These are phyloP conservation scores for Cetonia aurata DNA, from an alignment of 2,888 invertebrate genomes.

Conservation along the genomic window DNA sequence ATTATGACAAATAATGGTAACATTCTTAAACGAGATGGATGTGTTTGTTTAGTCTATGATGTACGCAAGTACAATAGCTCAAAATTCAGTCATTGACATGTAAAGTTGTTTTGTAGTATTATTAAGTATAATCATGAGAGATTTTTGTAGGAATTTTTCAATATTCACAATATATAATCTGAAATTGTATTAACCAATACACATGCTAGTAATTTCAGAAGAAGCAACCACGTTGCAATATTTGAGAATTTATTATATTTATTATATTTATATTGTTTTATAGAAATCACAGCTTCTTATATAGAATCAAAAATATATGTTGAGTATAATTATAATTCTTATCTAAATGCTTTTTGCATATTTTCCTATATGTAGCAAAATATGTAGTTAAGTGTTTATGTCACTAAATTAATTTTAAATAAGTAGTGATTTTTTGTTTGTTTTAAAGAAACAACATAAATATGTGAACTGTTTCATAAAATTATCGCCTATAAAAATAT, in stretches of 20 bases:
- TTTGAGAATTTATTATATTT: conserved; percentile 12
- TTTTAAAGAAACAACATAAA: no score
- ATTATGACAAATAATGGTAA: conserved; percentile 10
- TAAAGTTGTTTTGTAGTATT: not conserved
- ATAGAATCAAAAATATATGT: conserved; percentile 20
- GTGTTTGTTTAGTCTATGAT: not conserved
- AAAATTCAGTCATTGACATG: conserved; percentile 24
- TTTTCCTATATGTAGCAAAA: conserved; percentile 6
- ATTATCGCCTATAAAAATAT: no score
- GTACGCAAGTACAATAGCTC: not conserved
- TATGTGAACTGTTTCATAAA: no score
- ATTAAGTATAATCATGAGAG: conserved; percentile 17
- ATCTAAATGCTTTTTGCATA: conserved; percentile 4
- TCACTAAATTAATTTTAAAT: no score
- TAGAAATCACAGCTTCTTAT: conserved; percentile 33
- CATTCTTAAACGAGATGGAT: not conserved
- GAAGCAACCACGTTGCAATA: conserved; percentile 21
- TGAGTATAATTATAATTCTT: not conserved
- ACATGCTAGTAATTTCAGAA: not conserved
- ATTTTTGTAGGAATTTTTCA: conserved; percentile 30
- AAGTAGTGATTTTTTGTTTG: no score
- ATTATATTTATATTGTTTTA: conserved; percentile 11
- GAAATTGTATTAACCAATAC: conserved; percentile 4
- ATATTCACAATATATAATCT: not conserved
- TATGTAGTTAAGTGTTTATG: not conserved